Conservation (phyloP, 2,797 vertebrate species). For the Sylvia borin region DNA sequence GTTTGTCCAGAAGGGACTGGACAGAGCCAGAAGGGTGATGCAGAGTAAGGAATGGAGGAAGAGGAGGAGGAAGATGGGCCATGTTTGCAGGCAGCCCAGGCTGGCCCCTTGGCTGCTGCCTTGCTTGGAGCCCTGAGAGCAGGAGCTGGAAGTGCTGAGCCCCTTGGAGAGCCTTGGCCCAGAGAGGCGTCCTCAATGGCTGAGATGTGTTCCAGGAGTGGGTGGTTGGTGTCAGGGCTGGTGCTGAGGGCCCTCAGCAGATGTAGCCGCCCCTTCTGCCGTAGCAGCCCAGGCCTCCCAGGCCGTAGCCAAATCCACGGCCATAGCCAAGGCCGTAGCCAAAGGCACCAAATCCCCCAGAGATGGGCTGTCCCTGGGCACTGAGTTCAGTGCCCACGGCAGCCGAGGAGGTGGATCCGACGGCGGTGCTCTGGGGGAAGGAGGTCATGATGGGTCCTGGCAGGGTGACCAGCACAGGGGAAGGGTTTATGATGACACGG, state of each 20-base stretch:
- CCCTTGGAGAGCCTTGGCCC: fast-evolving
- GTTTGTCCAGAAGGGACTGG: fast-evolving
- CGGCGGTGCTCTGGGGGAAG: background rate
- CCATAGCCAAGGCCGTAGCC: background rate
- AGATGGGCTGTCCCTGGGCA: too few relatives aligned
- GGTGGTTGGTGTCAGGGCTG: background rate
- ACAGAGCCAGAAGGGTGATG: fast-evolving
- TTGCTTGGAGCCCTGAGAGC: background rate
- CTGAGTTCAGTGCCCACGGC: too few relatives aligned
- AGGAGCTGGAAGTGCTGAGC: background rate
- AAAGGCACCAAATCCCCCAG: background rate
- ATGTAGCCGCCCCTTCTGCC: background rate
- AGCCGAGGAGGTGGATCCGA: too few relatives aligned
- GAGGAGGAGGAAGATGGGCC: background rate
- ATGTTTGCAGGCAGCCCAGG: fast-evolving
- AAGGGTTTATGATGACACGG: fast-evolving
- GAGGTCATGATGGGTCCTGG: background rate
- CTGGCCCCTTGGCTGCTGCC: too few relatives aligned
- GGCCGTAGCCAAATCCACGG: background rate
- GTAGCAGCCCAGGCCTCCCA: background rate
- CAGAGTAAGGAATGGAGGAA: background rate
- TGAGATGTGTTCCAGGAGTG: background rate
- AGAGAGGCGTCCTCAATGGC: fast-evolving
- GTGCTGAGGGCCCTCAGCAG: background rate
- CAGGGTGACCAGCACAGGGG: background rate